Percentiles rank a stretch among this genome's conserved stretches.
Conservation (phyloP, 2,888 invertebrate genomes). For the Drosophila multiciliata region DNA sequence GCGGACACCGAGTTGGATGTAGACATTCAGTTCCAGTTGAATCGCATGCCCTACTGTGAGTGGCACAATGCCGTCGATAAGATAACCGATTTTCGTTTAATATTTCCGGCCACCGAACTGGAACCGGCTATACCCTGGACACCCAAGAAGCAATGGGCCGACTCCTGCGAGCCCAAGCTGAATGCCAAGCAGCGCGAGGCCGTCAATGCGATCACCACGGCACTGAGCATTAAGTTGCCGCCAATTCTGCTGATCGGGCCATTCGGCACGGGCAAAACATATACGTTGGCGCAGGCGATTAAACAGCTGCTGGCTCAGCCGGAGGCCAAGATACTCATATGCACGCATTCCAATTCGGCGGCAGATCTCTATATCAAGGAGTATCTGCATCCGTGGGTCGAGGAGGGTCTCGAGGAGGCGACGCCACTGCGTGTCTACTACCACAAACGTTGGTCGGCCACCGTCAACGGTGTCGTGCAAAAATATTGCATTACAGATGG, state of each 20-base stretch:
- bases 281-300: slow-evolving; percentile 91
- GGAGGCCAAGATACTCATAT: slow-evolving; percentile 90
- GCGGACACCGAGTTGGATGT: slow-evolving; percentile 88
- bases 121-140: slow-evolving; percentile 90
- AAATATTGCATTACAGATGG: slow-evolving; percentile 91
- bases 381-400: slow-evolving; percentile 91
- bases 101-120: slow-evolving; percentile 89
- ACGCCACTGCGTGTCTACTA: slow-evolving; percentile 92
- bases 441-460: slow-evolving; percentile 91
- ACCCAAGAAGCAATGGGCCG: slow-evolving; percentile 89
- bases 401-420: slow-evolving; percentile 88
- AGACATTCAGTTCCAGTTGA: slow-evolving; percentile 92
- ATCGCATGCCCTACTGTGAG: slow-evolving; percentile 92
- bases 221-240: slow-evolving; percentile 87
- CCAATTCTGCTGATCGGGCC: slow-evolving; percentile 91
- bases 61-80: slow-evolving; percentile 93
- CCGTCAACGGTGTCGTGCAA: slow-evolving; percentile 90
- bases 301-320: slow-evolving; percentile 88
- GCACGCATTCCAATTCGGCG: slow-evolving; percentile 95
- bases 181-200: slow-evolving; percentile 93
- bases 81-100: slow-evolving; percentile 89
- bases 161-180: slow-evolving; percentile 87
- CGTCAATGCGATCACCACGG: slow-evolving; percentile 90
- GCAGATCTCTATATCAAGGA: slow-evolving; percentile 94
- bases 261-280: slow-evolving; percentile 95